phyloP scores from a whole-genome alignment of 2,113 vertebrate species.

The Entomyzon cyanotis region DNA sequence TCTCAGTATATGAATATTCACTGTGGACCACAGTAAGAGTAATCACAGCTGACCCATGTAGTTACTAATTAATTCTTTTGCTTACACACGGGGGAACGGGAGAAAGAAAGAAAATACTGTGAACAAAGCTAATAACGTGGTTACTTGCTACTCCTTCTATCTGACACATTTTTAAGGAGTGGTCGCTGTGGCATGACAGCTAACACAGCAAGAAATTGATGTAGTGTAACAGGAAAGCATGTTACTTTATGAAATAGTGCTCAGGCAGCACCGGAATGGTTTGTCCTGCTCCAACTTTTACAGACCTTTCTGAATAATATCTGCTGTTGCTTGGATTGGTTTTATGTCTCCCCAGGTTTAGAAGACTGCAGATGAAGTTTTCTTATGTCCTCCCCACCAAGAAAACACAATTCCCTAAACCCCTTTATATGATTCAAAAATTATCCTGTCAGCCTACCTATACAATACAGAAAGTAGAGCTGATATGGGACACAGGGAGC shows the following conservation, averaged over 20 bases:
- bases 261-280: neutral
- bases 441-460: neutral
- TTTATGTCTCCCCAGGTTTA: neutral
- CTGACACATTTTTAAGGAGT: neutral
- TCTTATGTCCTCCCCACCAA: no score
- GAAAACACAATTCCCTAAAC: neutral
- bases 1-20: conserved; percentile 12
- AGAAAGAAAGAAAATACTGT: conserved; percentile 14
- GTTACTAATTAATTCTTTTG: conserved; percentile 58
- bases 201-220: neutral
- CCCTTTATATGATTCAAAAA: neutral
- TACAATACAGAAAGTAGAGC: neutral
- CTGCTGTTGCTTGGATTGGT: neutral
- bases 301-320: neutral
- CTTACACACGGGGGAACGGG: neutral
- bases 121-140: neutral
- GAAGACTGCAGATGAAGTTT: neutral
- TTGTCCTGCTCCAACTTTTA: neutral
- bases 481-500: neutral
- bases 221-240: neutral
- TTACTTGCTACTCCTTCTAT: neutral
- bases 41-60: conserved; percentile 22
- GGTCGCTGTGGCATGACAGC: neutral
- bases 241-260: neutral
- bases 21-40: neutral